Evolutionary conservation across 2,888 invertebrate species (phyloP).

Genomic region (Epistrophella euchroma): DNA sequence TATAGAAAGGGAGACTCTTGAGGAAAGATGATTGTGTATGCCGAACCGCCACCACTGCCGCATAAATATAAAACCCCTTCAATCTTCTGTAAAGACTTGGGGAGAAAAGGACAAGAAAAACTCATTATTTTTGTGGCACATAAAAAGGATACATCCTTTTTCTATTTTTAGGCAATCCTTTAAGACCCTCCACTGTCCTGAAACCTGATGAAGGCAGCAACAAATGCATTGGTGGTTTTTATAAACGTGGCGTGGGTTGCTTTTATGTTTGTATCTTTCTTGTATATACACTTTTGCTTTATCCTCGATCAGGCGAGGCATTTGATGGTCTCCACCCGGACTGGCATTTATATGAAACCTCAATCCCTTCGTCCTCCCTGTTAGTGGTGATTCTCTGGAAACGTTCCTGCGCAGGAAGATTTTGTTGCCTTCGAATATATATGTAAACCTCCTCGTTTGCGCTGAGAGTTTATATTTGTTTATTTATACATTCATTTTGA

Average conservation of each 20-base stretch:
- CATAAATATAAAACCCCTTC: conserved; percentile 52
- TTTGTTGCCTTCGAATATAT: conserved; percentile 34
- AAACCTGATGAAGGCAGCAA: not conserved
- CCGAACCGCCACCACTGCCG: too few species aligned
- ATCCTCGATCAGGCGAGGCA: conserved; percentile 61
- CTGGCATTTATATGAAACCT: conserved; percentile 27
- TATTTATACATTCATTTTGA: conserved; percentile 43
- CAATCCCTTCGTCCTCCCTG: conserved; percentile 65
- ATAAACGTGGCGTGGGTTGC: conserved; percentile 62
- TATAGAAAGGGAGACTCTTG: not conserved
- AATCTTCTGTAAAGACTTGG: conserved; percentile 13
- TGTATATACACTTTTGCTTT: conserved; percentile 54
- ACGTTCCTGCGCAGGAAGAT: conserved; percentile 58
- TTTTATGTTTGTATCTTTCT: conserved; percentile 46
- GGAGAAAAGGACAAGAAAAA: conserved; percentile 47
- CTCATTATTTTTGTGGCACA: conserved; percentile 38
- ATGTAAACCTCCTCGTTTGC: conserved; percentile 36
- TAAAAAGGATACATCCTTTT: conserved; percentile 72
- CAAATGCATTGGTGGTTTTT: conserved; percentile 15
- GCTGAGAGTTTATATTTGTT: conserved; percentile 67
- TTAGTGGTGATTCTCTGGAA: not conserved
- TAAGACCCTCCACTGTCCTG: conserved; percentile 34
- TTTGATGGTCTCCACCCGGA: conserved; percentile 53
- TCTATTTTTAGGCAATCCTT: conserved; percentile 71
- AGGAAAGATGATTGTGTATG: conserved; percentile 6